phyloP scores from a whole-genome alignment of 2,888 invertebrate species.

The Axea sp. region DNA sequence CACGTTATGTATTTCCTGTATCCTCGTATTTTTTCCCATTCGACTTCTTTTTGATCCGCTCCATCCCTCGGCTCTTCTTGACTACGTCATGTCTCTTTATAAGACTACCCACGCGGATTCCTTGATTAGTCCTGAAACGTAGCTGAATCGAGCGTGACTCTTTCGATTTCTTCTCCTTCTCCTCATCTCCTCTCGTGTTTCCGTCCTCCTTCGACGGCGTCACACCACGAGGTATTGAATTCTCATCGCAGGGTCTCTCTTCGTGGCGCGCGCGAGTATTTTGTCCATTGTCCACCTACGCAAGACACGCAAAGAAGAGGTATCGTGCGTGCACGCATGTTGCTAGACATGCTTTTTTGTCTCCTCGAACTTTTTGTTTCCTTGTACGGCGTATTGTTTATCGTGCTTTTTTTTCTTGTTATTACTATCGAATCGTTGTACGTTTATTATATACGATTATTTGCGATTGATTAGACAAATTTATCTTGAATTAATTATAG shows the following conservation, averaged over 20 bases:
- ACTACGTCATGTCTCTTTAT: conserved; percentile 59
- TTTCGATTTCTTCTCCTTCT: conserved; percentile 57
- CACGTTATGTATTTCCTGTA: conserved; percentile 30
- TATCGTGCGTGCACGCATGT: conserved; percentile 61
- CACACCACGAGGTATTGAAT: conserved; percentile 62
- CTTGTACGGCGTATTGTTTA: conserved; percentile 28
- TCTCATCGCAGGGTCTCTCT: conserved; percentile 59
- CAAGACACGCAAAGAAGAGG: conserved; percentile 45
- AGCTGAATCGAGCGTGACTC: conserved; percentile 59
- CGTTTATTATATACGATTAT: conserved; percentile 6
- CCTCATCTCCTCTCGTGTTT: conserved; percentile 47
- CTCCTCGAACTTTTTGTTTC: conserved; percentile 29
- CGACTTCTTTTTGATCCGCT: conserved; percentile 27
- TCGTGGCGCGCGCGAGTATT: conserved; percentile 62
- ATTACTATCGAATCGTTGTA: conserved; percentile 18
- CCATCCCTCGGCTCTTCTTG: conserved; percentile 46
- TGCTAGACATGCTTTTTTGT: conserved; percentile 42
- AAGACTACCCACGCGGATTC: conserved; percentile 60
- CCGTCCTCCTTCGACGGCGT: conserved; percentile 48
- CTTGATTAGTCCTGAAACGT: conserved; percentile 60
- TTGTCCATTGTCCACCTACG: conserved; percentile 68
- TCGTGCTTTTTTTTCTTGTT: conserved; percentile 11
- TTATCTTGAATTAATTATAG: no score
- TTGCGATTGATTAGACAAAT: conserved; percentile 2
- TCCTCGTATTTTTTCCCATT: conserved; percentile 44